A percentile compares a stretch with the other conserved stretches of the same genome.
Evolutionary conservation across 1,140 invertebrate genomes (phyloP).

Genomic region (Antheraea mylitta): DNA sequence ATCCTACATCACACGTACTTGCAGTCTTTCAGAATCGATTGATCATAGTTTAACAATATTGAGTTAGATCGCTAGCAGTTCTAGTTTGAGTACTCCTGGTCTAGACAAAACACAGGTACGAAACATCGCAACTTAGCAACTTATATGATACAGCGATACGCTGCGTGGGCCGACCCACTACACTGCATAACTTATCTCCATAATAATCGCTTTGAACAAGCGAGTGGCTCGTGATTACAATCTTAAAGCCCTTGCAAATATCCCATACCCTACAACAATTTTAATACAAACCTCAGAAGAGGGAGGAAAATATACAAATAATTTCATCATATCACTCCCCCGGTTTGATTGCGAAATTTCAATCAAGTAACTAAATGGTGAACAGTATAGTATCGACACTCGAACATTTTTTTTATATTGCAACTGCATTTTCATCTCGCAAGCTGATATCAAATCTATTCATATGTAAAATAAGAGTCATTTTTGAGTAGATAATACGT

Average conservation of each 20-base stretch:
- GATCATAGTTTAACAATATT: too few species aligned
- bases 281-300: slow-evolving; percentile 49
- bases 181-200: slow-evolving; percentile 55
- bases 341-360: slow-evolving; percentile 76
- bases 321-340: slow-evolving; percentile 70
- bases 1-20: too few species aligned
- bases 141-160: slow-evolving; percentile 34
- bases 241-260: slow-evolving; percentile 74
- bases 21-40: too few species aligned
- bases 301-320: slow-evolving; percentile 74
- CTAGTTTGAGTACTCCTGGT: not conserved
- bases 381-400: slow-evolving; percentile 67
- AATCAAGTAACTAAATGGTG: slow-evolving; percentile 75
- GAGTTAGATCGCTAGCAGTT: too few species aligned
- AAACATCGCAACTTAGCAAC: slow-evolving; percentile 20
- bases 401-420: slow-evolving; percentile 67
- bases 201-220: slow-evolving; percentile 75
- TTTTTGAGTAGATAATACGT: slow-evolving; percentile 31
- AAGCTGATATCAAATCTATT: slow-evolving; percentile 37
- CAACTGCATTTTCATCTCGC: slow-evolving; percentile 24
- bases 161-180: slow-evolving; percentile 58
- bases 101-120: not conserved
- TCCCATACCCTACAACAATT: slow-evolving; percentile 54
- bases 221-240: slow-evolving; percentile 69
- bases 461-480: slow-evolving; percentile 29